These are phyloP conservation scores for Subacronicta megacephala DNA, from an alignment of 2,888 invertebrate genomes.

Conservation along the genomic window DNA sequence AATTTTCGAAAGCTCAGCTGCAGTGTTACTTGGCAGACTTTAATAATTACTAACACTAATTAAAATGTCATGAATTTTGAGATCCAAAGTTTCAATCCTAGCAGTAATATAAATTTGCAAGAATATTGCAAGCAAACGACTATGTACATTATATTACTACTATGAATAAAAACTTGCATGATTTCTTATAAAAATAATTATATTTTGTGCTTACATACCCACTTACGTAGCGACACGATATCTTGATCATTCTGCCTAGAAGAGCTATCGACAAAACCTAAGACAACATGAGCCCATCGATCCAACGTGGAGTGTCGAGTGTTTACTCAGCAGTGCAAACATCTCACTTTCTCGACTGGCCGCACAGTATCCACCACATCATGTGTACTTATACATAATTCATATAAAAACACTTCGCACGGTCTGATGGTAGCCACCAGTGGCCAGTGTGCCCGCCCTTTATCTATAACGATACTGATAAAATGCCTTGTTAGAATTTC, in stretches of 20 bases:
- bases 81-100: too few relatives aligned
- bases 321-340: slow-evolving; percentile 9
- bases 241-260: neutral
- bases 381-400: slow-evolving; percentile 47
- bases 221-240: too few relatives aligned
- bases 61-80: too few relatives aligned
- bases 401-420: slow-evolving; percentile 36
- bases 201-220: too few relatives aligned
- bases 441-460: slow-evolving; percentile 24
- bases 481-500: slow-evolving; percentile 16
- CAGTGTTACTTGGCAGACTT: too few relatives aligned
- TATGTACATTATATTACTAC: too few relatives aligned
- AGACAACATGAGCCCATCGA: slow-evolving; percentile 15
- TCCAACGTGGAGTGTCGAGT: slow-evolving; percentile 14
- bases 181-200: neutral
- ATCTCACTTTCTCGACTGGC: neutral
- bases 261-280: slow-evolving; percentile 20
- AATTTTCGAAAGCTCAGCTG: too few relatives aligned
- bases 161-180: too few relatives aligned
- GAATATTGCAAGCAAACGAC: too few relatives aligned
- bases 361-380: slow-evolving; percentile 11
- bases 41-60: too few relatives aligned
- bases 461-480: slow-evolving; percentile 35
- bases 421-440: neutral
- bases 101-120: too few relatives aligned